Conservation (phyloP, 2,888 invertebrate species). For the Kryphioiulus occultus region DNA sequence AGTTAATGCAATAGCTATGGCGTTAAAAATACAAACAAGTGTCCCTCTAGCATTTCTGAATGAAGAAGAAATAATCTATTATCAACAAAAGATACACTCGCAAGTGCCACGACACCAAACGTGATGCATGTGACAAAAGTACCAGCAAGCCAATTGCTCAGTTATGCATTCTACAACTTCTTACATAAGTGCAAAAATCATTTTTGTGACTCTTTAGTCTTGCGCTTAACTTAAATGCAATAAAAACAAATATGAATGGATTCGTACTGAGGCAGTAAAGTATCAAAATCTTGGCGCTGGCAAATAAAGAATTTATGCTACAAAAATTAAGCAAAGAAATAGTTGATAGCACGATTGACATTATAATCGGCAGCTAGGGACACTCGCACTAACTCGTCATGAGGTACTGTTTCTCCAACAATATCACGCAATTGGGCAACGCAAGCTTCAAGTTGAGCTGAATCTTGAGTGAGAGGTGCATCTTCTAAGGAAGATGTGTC, state of each 20-base stretch:
- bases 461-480: slow-evolving; percentile 59
- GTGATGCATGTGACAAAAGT: not conserved
- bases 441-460: slow-evolving; percentile 64
- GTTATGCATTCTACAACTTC: not conserved
- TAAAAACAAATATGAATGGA: not conserved
- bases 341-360: slow-evolving; percentile 69
- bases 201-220: not conserved
- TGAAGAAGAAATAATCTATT: not conserved
- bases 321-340: slow-evolving; percentile 64
- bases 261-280: not conserved
- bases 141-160: not conserved
- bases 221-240: not conserved
- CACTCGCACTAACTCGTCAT: slow-evolving; percentile 66
- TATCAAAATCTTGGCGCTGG: not conserved
- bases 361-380: slow-evolving; percentile 70
- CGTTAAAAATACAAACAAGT: slow-evolving; percentile 7
- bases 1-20: slow-evolving; percentile 1
- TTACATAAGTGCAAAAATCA: not conserved
- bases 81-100: not conserved
- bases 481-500: slow-evolving; percentile 61
- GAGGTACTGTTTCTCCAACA: slow-evolving; percentile 66
- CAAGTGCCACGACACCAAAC: not conserved
- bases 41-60: not conserved
- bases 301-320: slow-evolving; percentile 38
- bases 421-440: slow-evolving; percentile 67